These are phyloP conservation scores for Spongilla lacustris DNA, from an alignment of 37 sponge, comb jelly and placozoan genomes.

Conservation along the genomic window DNA sequence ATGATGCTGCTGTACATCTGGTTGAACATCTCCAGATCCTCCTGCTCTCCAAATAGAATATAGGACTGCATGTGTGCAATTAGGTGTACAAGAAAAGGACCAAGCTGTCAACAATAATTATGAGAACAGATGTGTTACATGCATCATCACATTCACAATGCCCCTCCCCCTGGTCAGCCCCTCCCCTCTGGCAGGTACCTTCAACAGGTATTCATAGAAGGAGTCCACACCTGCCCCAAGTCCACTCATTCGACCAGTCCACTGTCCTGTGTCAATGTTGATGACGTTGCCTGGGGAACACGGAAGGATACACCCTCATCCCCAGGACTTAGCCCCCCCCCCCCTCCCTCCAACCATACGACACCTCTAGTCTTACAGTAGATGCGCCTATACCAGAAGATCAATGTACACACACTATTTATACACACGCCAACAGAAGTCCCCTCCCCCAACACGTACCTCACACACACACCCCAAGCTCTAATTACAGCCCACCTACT, in stretches of 20 bases:
- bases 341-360: neutral
- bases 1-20: constrained; percentile 77
- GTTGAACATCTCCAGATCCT: constrained; percentile 89
- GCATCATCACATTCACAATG: too few relatives aligned
- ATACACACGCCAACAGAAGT: too few relatives aligned
- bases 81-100: neutral
- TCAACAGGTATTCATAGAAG: constrained; percentile 96
- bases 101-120: constrained; percentile 84
- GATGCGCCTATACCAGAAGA: too few relatives aligned
- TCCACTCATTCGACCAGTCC: constrained; percentile 90
- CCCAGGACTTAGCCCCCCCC: neutral
- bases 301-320: neutral
- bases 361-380: too few relatives aligned
- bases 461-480: neutral
- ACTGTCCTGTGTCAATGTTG: constrained; percentile 82
- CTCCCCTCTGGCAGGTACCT: too few relatives aligned
- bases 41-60: constrained; percentile 90
- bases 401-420: too few relatives aligned
- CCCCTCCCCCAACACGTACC: neutral
- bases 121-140: too few relatives aligned
- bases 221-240: constrained; percentile 98
- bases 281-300: constrained; percentile 76
- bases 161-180: too few relatives aligned
- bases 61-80: constrained; percentile 71
- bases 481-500: constrained; percentile 65